Conservation (phyloP, 2,888 invertebrate species). For the Tenthredo amoena region DNA sequence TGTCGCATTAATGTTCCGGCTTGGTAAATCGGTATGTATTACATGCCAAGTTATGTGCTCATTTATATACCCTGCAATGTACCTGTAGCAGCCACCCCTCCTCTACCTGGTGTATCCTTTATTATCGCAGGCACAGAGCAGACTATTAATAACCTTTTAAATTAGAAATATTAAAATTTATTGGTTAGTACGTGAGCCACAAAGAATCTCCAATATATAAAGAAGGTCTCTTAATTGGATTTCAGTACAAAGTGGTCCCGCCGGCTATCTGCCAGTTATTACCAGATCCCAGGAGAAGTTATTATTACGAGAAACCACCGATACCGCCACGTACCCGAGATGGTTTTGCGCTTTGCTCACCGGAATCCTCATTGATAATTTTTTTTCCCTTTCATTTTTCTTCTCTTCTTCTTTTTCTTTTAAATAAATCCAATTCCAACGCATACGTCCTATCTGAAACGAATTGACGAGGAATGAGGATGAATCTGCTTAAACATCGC, state of each 20-base stretch:
- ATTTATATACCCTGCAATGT: conserved; percentile 16
- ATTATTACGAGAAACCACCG: conserved; percentile 22
- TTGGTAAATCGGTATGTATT: conserved; percentile 44
- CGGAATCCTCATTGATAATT: conserved; percentile 12
- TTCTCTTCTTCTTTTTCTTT: not conserved
- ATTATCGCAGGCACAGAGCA: not conserved
- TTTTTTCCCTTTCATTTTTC: not conserved
- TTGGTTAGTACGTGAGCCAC: conserved; percentile 35
- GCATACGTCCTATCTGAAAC: not conserved
- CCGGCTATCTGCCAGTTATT: conserved; percentile 29
- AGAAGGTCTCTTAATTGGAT: conserved; percentile 47
- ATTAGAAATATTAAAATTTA: conserved; percentile 50
- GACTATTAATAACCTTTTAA: conserved; percentile 37
- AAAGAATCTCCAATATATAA: conserved; percentile 28
- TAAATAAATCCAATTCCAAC: not conserved
- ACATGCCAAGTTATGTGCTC: conserved; percentile 34
- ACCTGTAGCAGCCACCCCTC: not conserved
- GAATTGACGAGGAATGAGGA: not conserved
- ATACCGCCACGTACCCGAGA: not conserved
- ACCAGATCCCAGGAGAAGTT: conserved; percentile 26
- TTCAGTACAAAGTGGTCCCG: conserved; percentile 44
- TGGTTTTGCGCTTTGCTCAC: not conserved
- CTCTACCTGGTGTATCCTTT: conserved; percentile 13
- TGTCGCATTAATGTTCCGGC: conserved; percentile 47
- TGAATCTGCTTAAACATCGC: conserved; percentile 13